These are phyloP conservation scores for Myrmophylax atrothorax DNA, from an alignment of 2,113 vertebrate species.

Conservation along the genomic window DNA sequence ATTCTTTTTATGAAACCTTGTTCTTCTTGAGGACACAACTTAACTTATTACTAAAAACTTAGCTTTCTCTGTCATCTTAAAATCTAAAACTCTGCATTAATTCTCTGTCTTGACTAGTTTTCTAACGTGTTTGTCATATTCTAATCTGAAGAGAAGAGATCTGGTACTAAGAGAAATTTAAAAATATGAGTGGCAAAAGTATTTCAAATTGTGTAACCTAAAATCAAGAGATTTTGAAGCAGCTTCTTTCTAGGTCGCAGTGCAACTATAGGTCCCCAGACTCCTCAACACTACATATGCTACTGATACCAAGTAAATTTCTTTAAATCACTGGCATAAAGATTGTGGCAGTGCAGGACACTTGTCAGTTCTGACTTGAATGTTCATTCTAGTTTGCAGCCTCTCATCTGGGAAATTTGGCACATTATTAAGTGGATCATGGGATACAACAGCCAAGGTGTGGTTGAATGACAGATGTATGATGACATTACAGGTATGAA, in stretches of 20 bases:
- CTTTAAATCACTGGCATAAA: background rate
- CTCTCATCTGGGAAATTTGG: constrained; percentile 96
- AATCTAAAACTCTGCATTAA: background rate
- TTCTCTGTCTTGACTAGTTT: background rate
- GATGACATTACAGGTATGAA: constrained; percentile 95
- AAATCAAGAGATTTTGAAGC: background rate
- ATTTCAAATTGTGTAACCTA: background rate
- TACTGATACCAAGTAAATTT: background rate
- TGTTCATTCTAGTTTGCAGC: constrained; percentile 85
- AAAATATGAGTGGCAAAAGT: background rate
- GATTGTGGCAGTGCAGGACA: background rate
- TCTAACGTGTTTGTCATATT: background rate
- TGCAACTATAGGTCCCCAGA: background rate
- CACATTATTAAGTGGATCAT: constrained; percentile 94
- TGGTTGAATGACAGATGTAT: constrained; percentile 98
- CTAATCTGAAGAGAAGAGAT: background rate
- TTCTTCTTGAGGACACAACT: background rate
- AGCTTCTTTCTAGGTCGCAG: background rate
- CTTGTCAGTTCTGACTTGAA: background rate
- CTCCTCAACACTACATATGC: background rate
- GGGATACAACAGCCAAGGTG: constrained; percentile 96
- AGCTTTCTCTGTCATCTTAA: background rate
- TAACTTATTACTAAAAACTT: background rate
- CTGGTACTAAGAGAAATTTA: background rate
- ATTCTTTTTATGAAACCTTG: background rate